phyloP scores from a whole-genome alignment of 2,113 vertebrate species.

The Muntiacus muntjak region DNA sequence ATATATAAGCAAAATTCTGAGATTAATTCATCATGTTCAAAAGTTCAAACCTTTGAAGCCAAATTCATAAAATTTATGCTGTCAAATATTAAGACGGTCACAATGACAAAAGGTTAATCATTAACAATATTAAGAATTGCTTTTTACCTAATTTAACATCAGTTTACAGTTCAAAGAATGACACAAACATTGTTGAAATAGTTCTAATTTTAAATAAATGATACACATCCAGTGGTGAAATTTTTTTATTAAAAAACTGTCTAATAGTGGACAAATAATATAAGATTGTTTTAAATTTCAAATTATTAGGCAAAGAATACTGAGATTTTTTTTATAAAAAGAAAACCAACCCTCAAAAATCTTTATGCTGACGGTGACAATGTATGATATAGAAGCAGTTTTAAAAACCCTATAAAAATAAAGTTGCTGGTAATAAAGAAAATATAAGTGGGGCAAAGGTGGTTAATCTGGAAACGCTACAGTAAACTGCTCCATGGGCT shows the following conservation, averaged over 20 bases:
- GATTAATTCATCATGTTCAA: background rate
- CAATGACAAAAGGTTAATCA: background rate
- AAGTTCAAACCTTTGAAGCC: background rate
- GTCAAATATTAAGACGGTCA: background rate
- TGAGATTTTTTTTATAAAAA: background rate
- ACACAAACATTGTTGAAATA: background rate
- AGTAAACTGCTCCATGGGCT: background rate
- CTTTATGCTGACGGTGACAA: background rate
- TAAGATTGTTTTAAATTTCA: background rate
- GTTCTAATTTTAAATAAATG: constrained; percentile 11
- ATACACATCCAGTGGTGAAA: background rate
- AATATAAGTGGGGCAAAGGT: background rate
- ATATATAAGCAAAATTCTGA: background rate
- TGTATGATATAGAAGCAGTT: background rate
- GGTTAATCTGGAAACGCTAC: background rate
- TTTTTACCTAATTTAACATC: background rate
- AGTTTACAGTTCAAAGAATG: background rate
- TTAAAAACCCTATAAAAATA: background rate
- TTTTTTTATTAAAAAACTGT: background rate
- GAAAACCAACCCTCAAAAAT: background rate
- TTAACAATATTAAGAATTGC: background rate
- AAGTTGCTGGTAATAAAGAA: background rate
- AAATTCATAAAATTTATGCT: background rate
- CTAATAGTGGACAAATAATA: background rate
- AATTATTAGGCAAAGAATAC: background rate